phyloP scores from a whole-genome alignment of 2,113 vertebrate species.

The Caranx ignobilis region DNA sequence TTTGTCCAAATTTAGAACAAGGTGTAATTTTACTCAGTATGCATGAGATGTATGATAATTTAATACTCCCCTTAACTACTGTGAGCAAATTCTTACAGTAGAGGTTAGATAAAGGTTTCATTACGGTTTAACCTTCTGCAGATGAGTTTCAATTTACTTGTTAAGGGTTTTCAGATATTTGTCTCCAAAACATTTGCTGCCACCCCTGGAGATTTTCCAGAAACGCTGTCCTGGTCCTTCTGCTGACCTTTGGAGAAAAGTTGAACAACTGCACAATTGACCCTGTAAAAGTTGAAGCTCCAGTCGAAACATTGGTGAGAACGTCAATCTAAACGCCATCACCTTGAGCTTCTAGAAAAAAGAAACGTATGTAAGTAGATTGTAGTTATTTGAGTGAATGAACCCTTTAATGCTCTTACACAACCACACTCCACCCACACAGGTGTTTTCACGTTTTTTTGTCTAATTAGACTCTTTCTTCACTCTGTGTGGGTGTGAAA shows the following conservation, averaged over 20 bases:
- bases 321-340: neutral
- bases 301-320: neutral
- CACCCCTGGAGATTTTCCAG: neutral
- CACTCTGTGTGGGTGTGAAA: conserved; percentile 3
- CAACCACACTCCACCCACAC: conserved; percentile 12
- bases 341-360: neutral
- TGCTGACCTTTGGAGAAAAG: neutral
- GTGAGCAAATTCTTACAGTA: conserved; percentile 4
- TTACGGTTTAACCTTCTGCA: neutral
- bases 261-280: neutral
- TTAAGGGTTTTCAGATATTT: neutral
- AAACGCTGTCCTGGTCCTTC: neutral
- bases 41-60: conserved; percentile 19
- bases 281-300: neutral
- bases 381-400: neutral
- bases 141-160: neutral
- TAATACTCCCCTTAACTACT: neutral
- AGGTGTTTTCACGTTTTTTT: conserved; percentile 33
- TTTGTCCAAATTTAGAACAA: conserved; percentile 34
- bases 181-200: neutral
- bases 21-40: conserved; percentile 23
- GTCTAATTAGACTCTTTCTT: conserved; percentile 30
- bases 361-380: neutral
- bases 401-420: conserved; percentile 28
- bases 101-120: conserved; percentile 18